Percentiles rank a stretch among this genome's conserved stretches.
Conservation (phyloP, 2,797 vertebrate species). For the Nothura maculosa region DNA sequence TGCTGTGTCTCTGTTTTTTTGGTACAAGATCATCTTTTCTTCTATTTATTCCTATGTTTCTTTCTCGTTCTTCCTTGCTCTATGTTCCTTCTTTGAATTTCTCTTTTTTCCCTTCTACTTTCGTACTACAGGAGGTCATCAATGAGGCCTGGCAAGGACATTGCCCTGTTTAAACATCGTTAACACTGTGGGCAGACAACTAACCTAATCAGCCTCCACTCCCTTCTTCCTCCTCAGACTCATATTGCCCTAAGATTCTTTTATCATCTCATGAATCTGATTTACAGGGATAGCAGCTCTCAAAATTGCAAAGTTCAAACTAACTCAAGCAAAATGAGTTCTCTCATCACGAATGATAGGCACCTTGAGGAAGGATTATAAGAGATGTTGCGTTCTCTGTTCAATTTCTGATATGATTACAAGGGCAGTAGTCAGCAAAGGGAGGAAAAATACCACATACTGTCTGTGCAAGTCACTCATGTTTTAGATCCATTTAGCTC, state of each 20-base stretch:
- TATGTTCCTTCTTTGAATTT: neutral
- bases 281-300: slow-evolving; percentile 29
- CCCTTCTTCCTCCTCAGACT: slow-evolving; percentile 1
- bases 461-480: neutral
- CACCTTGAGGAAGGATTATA: slow-evolving; percentile 30
- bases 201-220: slow-evolving; percentile 2
- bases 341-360: slow-evolving; percentile 23
- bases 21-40: neutral
- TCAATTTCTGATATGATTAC: slow-evolving; percentile 28
- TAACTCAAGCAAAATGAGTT: slow-evolving; percentile 37
- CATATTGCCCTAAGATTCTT: neutral
- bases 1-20: neutral
- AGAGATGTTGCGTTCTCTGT: neutral
- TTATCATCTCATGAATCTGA: slow-evolving; percentile 10
- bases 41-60: neutral
- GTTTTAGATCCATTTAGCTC: slow-evolving; percentile 2
- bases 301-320: slow-evolving; percentile 13
- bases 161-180: neutral
- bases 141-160: neutral
- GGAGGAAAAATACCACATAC: neutral
- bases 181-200: neutral
- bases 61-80: neutral
- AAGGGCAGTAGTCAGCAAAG: slow-evolving; percentile 5
- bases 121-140: neutral
- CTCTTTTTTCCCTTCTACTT: neutral